Conservation (phyloP, 2,797 vertebrate genomes). For the Nannoperca australis region DNA sequence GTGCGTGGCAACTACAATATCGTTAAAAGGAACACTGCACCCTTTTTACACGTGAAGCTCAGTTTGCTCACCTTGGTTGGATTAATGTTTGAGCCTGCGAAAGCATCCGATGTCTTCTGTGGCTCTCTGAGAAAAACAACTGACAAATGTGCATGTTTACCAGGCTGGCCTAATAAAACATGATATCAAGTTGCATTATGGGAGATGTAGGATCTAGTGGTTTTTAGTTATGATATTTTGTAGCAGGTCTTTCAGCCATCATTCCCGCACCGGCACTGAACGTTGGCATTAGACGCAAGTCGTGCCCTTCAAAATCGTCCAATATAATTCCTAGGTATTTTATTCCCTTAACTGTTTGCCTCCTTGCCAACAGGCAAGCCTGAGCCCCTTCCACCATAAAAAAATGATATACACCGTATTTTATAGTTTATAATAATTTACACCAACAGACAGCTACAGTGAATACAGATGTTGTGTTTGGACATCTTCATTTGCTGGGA, state of each 20-base stretch:
- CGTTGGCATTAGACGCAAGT: background rate
- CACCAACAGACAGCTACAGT: constrained; percentile 30
- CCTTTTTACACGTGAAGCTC: background rate
- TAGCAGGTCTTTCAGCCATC: background rate
- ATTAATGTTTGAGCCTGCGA: background rate
- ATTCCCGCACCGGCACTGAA: constrained; percentile 3
- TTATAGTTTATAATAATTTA: constrained; percentile 57
- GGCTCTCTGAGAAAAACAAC: background rate
- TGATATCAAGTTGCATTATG: background rate
- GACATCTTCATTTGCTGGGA: constrained; percentile 43
- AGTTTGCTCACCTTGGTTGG: background rate
- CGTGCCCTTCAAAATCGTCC: constrained; percentile 1
- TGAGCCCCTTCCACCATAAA: constrained; percentile 24
- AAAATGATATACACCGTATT: constrained; percentile 23
- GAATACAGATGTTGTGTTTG: constrained; percentile 58
- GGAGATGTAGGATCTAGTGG: background rate
- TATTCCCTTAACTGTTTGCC: constrained; percentile 26
- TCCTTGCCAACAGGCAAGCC: constrained; percentile 20
- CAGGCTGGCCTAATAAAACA: constrained; percentile 9
- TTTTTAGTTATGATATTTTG: background rate
- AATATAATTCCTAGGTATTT: background rate
- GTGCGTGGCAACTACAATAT: background rate
- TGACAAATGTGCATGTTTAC: background rate
- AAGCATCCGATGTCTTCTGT: background rate
- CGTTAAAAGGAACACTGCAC: constrained; percentile 11